Conservation (phyloP, 2,113 vertebrate species). For the Neodontobutis hainanensis region DNA sequence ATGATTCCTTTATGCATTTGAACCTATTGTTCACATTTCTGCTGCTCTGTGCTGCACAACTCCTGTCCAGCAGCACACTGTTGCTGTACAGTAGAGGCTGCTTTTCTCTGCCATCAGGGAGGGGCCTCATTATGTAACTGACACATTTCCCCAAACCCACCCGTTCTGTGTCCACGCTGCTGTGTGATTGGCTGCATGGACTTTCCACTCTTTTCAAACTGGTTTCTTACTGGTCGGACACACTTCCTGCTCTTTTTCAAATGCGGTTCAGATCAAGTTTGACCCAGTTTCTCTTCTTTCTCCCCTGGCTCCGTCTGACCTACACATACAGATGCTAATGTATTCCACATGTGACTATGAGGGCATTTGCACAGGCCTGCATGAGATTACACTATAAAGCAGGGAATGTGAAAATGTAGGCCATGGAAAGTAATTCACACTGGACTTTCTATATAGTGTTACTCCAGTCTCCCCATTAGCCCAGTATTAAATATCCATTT, state of each 20-base stretch:
- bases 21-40: neutral
- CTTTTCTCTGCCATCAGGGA: constrained; percentile 29
- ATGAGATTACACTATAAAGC: constrained; percentile 28
- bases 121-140: constrained; percentile 77
- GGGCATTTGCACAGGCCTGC: constrained; percentile 29
- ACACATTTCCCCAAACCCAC: constrained; percentile 65
- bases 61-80: neutral
- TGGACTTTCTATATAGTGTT: neutral
- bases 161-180: constrained; percentile 2
- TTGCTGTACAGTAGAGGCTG: constrained; percentile 11
- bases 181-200: constrained; percentile 56
- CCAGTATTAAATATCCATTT: neutral
- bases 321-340: constrained; percentile 28
- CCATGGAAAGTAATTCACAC: constrained; percentile 6
- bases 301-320: constrained; percentile 39
- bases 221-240: constrained; percentile 63
- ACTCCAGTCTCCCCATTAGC: neutral
- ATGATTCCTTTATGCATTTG: neutral
- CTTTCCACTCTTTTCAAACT: constrained; percentile 27
- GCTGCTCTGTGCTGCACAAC: neutral
- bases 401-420: constrained; percentile 41
- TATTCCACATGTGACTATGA: constrained; percentile 66
- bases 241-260: constrained; percentile 65
- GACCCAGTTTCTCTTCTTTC: constrained; percentile 54
- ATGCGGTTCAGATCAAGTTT: constrained; percentile 67